Percentiles rank a stretch among this genome's conserved stretches.
phyloP scores from a whole-genome alignment of 2,888 invertebrate genomes.

The Nasonia oneida region DNA sequence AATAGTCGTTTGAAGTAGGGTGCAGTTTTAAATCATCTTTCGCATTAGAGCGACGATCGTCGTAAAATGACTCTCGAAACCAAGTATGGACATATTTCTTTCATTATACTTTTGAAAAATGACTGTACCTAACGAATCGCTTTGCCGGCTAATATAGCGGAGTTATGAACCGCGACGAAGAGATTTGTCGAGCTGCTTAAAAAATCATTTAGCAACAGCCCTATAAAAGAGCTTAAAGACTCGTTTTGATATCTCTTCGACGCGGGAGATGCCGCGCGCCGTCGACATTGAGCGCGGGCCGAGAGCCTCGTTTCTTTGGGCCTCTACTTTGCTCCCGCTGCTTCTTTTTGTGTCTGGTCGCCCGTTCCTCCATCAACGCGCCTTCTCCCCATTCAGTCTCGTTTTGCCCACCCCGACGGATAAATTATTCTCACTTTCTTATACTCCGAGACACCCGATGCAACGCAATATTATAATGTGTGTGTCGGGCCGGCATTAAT shows the following conservation, averaged over 20 bases:
- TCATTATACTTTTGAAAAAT: not conserved
- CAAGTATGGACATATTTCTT: too few relatives aligned
- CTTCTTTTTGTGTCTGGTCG: constrained; percentile 25
- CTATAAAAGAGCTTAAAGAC: constrained; percentile 58
- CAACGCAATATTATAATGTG: constrained; percentile 46
- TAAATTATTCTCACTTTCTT: constrained; percentile 67
- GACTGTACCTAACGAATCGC: constrained; percentile 6
- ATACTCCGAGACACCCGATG: constrained; percentile 50
- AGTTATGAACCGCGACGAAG: not conserved
- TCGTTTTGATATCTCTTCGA: constrained; percentile 64
- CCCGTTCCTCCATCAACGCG: constrained; percentile 49
- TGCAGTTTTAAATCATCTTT: not conserved
- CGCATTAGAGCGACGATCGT: not conserved
- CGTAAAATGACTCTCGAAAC: too few relatives aligned
- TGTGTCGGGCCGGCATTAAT: constrained; percentile 25
- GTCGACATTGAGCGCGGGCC: not conserved
- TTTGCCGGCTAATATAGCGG: not conserved
- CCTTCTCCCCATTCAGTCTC: constrained; percentile 62
- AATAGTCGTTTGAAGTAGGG: not conserved
- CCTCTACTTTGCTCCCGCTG: constrained; percentile 60
- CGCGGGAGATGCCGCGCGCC: constrained; percentile 27
- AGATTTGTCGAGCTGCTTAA: constrained; percentile 24
- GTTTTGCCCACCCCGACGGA: constrained; percentile 52
- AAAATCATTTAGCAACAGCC: constrained; percentile 49
- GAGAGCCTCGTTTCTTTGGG: constrained; percentile 1